Evolutionary conservation across 2,888 invertebrate genomes (phyloP), one percentile per base, ranked within the genome.

Genomic region (Coecobrya sp.): DNA sequence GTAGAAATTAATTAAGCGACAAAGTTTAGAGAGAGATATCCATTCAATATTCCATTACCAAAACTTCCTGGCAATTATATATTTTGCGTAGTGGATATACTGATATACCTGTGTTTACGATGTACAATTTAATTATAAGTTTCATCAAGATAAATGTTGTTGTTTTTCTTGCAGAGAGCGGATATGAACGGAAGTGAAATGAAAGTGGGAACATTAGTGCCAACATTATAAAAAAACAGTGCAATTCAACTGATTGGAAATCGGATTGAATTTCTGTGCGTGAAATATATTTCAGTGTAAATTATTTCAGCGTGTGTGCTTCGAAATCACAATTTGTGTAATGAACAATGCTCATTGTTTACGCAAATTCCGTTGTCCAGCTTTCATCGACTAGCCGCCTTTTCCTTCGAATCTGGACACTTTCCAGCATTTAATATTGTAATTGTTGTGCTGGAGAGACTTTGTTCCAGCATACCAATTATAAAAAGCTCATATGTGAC

Each of bases 391-490:
- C 86, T 7, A 79, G 68, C 27, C 82, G 73, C 36, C 70, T 89
- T n/a, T 89, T 73, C 30, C 42, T 89, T 4, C 70, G 89, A 73
- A 84, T 82, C 70, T 89, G 89, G 89, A 84, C 89, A 49, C 52
- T 89, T 8, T 89, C 89, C 73, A 73, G 73, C 73, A 89, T 89
- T 89, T 88, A 79, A 88, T n/a, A 42, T 62, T 16, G n/a, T 55
- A 10, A 42, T 62, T 16, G n/a, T 55, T 1, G 55, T 13, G 55
- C n/a, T n/a, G 1, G n/a, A 55, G n/a, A 55, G 19, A 55, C 2
- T 55, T 55, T 55, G 55, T 55, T 55, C n/a, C 19, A 55, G 55
- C 55, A 13, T 4, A 36, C 36, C 7, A 7, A 36, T 7, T 4
- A 36, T 2, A 7, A 49, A 49, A 11, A 10, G 49, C 49, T 49